Evolutionary conservation across 2,113 vertebrate genomes (phyloP), one percentile per base, ranked within the genome.

Genomic region (Nibea coibor): DNA sequence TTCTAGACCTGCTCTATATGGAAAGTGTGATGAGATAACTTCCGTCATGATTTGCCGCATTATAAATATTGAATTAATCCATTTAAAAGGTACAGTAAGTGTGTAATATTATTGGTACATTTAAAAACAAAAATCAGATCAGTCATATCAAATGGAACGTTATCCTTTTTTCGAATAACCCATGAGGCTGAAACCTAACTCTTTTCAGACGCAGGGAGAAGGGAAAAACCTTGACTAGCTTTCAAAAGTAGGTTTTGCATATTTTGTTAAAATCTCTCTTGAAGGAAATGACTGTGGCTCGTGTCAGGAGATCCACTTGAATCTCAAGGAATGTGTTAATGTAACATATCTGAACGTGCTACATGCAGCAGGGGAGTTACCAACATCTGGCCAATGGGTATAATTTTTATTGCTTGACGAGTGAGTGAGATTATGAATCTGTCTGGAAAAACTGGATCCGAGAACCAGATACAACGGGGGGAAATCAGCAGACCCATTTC

Each of bases 311-410:
- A 80, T 24, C 50, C 2, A 11, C 14, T 28, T 7, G 1, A 54
- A 59, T 26, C 63, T 48, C 19, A n/a, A 67, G 31, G 78, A 88
- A 86, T 80, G 68, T 71, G 83, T 80, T 10, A 69, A 71, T 58
- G 10, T 56, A 31, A 69, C 22, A 61, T 10, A 76, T 73, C 10
- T 56, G 10, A 82, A 71, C 1, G 10, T 54, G 20, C 43, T 65
- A 10, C 28, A 81, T 64, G 65, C 56, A 78, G 53, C 61, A 73
- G 45, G 54, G 20, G 9, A 80, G 59, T 42, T 51, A 68, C 70
- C 61, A 78, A 74, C 78, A 81, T 89, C 48, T 70, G 78, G 71
- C 51, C 28, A 14, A 7, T 26, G 69, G 65, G 31, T 70, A 28
- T 53, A 9, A 45, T 54, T 62, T 48, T n/a, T 68, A 74, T 43